A percentile compares a stretch with the other conserved stretches of the same genome.
Evolutionary conservation across 2,888 invertebrate genomes (phyloP).

Genomic region (Gibbula magus): DNA sequence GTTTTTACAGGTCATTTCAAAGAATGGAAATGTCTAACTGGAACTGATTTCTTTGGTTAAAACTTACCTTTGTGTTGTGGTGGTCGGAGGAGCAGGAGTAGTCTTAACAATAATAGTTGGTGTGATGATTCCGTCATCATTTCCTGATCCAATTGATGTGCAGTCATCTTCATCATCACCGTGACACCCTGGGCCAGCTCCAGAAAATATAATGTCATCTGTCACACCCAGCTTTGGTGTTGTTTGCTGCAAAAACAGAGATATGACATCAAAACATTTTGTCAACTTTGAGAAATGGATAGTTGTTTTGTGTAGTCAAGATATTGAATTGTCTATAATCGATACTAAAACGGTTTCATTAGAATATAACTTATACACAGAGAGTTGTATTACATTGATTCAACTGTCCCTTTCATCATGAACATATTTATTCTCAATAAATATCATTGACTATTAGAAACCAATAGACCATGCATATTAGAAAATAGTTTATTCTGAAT

Average conservation of each 20-base stretch:
- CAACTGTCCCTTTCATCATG: too few relatives aligned
- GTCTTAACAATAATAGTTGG: conserved; percentile 88
- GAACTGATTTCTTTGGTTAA: too few relatives aligned
- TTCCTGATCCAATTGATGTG: conserved; percentile 86
- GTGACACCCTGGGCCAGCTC: conserved; percentile 92
- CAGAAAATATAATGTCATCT: conserved; percentile 94
- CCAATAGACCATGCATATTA: too few relatives aligned
- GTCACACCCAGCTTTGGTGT: conserved; percentile 72
- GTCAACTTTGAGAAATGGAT: not conserved
- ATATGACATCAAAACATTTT: not conserved
- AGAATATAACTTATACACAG: too few relatives aligned
- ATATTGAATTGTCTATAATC: too few relatives aligned
- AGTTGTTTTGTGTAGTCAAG: too few relatives aligned
- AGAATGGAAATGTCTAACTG: too few relatives aligned
- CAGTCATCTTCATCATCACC: conserved; percentile 95
- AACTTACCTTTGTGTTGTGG: conserved; percentile 66
- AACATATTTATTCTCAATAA: too few relatives aligned
- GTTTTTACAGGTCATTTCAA: too few relatives aligned
- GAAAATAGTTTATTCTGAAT: not conserved
- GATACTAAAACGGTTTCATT: too few relatives aligned
- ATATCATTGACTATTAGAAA: too few relatives aligned
- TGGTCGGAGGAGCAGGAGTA: conserved; percentile 55
- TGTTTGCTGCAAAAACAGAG: conserved; percentile 53
- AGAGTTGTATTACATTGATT: not conserved
- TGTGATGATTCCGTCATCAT: conserved; percentile 89